Conservation (phyloP, 2,888 invertebrate species). For the Belgica antarctica region DNA sequence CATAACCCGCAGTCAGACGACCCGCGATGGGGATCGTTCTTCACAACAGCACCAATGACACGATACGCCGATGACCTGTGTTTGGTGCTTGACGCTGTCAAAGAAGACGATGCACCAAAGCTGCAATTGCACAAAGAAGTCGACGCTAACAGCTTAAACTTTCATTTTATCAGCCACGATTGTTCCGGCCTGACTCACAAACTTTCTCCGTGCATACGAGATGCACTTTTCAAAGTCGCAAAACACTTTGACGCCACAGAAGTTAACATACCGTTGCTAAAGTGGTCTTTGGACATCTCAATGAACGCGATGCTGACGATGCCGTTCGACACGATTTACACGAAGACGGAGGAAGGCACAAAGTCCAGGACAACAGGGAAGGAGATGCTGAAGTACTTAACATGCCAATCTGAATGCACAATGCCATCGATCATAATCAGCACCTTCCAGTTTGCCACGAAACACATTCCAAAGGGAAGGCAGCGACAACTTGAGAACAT, state of each 20-base stretch:
- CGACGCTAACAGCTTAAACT: slow-evolving; percentile 62
- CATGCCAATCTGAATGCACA: slow-evolving; percentile 56
- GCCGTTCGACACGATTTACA: slow-evolving; percentile 64
- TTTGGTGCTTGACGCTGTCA: slow-evolving; percentile 69
- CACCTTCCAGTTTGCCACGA: slow-evolving; percentile 62
- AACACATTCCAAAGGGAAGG: slow-evolving; percentile 59
- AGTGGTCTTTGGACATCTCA: slow-evolving; percentile 64
- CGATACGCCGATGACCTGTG: slow-evolving; percentile 82
- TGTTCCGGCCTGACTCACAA: slow-evolving; percentile 62
- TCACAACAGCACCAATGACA: slow-evolving; percentile 81
- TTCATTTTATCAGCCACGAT: slow-evolving; percentile 80
- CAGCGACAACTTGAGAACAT: slow-evolving; percentile 58
- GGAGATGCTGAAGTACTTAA: slow-evolving; percentile 62
- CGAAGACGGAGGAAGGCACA: slow-evolving; percentile 63
- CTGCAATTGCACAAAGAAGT: slow-evolving; percentile 57
- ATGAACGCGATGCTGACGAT: slow-evolving; percentile 61
- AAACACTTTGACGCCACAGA: slow-evolving; percentile 56
- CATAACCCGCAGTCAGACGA: slow-evolving; percentile 66
- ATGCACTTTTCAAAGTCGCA: slow-evolving; percentile 50
- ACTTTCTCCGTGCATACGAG: slow-evolving; percentile 48
- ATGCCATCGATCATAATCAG: slow-evolving; percentile 62
- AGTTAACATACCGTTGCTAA: slow-evolving; percentile 64
- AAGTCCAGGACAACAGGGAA: slow-evolving; percentile 62
- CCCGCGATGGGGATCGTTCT: slow-evolving; percentile 65
- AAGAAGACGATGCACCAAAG: slow-evolving; percentile 57